These are phyloP conservation scores for Brachionus asplanchnoidis DNA, from an alignment of 1,140 invertebrate species.

Conservation along the genomic window DNA sequence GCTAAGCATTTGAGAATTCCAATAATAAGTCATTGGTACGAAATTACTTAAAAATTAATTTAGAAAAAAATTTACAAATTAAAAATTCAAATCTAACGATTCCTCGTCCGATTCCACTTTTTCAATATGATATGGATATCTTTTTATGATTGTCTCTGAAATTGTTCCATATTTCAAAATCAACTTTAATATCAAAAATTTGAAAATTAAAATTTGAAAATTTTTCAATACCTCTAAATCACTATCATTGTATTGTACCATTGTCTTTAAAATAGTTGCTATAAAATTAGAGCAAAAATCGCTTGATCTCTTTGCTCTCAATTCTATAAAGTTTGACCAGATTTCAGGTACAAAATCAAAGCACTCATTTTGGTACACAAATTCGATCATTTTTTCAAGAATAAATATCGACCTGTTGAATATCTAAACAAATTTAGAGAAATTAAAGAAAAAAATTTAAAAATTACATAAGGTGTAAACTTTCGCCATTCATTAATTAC, in stretches of 20 bases:
- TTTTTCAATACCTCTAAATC: neutral
- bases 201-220: neutral
- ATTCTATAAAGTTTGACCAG: slow-evolving; percentile 17
- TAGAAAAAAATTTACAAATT: neutral
- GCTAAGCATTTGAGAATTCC: slow-evolving; percentile 26
- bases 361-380: neutral
- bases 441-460: neutral
- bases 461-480: slow-evolving; percentile 29
- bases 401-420: neutral
- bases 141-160: neutral
- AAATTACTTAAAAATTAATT: neutral
- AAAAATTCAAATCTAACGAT: neutral
- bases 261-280: neutral
- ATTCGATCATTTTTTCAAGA: slow-evolving; percentile 17
- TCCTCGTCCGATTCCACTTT: neutral
- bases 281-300: slow-evolving; percentile 22
- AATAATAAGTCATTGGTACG: neutral
- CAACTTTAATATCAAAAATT: neutral
- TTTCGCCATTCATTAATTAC: slow-evolving; percentile 36
- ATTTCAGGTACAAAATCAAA: slow-evolving; percentile 31
- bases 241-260: neutral
- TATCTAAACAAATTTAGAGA: neutral
- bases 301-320: neutral
- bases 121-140: neutral
- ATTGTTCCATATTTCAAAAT: neutral